Percentiles rank a stretch among this genome's conserved stretches.
phyloP scores from a whole-genome alignment of 2,113 vertebrate genomes.

The Mesitornis unicolor region DNA sequence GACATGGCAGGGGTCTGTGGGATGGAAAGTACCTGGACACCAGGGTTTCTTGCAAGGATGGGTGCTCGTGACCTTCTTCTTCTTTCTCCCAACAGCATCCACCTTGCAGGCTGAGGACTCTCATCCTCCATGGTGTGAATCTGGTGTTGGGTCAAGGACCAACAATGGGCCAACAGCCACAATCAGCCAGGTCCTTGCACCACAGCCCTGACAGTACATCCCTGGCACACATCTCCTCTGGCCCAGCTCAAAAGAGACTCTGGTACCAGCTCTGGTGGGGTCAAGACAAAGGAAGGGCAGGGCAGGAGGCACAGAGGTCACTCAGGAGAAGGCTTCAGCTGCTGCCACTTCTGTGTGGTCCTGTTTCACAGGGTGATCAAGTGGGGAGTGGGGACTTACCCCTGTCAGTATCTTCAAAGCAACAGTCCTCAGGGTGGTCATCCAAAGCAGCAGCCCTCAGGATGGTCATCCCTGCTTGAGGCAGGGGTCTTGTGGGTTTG shows the following conservation, averaged over 20 bases:
- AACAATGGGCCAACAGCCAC: background rate
- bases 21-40: background rate
- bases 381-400: background rate
- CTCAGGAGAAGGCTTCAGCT: background rate
- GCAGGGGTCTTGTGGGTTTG: background rate
- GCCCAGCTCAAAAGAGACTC: background rate
- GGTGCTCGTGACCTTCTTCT: background rate
- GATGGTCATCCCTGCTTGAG: accelerated
- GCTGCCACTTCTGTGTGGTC: background rate
- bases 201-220: background rate
- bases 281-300: background rate
- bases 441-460: background rate
- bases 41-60: background rate
- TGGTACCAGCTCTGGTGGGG: background rate
- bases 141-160: background rate
- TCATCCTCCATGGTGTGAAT: accelerated
- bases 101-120: background rate
- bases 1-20: background rate
- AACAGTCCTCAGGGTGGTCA: accelerated
- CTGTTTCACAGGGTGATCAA: background rate
- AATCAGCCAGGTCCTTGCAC: background rate
- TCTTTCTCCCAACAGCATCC: background rate
- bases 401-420: background rate
- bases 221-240: accelerated
- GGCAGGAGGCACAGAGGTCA: background rate